Evolutionary conservation across 2,888 invertebrate genomes (phyloP).

Genomic region (Melieria crassipennis): DNA sequence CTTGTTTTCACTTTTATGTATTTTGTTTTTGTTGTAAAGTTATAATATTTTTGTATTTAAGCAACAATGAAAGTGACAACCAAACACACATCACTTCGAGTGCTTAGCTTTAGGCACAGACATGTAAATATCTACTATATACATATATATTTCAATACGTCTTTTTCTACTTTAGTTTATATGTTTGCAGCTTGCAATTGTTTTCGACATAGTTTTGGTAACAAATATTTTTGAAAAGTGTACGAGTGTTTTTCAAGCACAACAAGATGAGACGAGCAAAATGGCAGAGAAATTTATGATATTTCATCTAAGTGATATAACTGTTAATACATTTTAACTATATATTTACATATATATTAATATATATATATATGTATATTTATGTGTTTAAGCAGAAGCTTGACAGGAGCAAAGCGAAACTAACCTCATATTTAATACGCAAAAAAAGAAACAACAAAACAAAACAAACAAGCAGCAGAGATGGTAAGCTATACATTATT

Average conservation of each 20-base stretch:
- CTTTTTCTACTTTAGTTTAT: too few species aligned
- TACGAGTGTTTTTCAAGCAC: constrained; percentile 2
- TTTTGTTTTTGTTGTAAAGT: too few species aligned
- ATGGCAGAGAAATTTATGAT: constrained; percentile 16
- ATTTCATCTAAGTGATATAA: constrained; percentile 33
- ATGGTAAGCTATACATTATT: constrained; percentile 22
- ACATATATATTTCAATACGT: too few species aligned
- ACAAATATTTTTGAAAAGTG: background rate
- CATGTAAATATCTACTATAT: too few species aligned
- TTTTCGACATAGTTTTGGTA: background rate
- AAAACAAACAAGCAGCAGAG: background rate
- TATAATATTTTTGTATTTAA: too few species aligned
- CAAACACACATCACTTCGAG: too few species aligned
- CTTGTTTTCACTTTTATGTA: too few species aligned
- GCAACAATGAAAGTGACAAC: too few species aligned
- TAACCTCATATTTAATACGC: constrained; percentile 23
- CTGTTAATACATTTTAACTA: constrained; percentile 14
- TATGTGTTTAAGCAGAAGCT: background rate
- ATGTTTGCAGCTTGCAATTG: too few species aligned
- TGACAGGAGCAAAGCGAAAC: constrained; percentile 12
- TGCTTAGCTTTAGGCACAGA: too few species aligned
- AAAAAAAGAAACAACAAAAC: constrained; percentile 9
- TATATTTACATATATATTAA: constrained; percentile 4
- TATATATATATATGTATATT: background rate
- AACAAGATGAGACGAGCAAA: constrained; percentile 9